A percentile compares a stretch with the other conserved stretches of the same genome.
phyloP scores from a whole-genome alignment of 2,113 vertebrate species.

The Coracopsis vasa region DNA sequence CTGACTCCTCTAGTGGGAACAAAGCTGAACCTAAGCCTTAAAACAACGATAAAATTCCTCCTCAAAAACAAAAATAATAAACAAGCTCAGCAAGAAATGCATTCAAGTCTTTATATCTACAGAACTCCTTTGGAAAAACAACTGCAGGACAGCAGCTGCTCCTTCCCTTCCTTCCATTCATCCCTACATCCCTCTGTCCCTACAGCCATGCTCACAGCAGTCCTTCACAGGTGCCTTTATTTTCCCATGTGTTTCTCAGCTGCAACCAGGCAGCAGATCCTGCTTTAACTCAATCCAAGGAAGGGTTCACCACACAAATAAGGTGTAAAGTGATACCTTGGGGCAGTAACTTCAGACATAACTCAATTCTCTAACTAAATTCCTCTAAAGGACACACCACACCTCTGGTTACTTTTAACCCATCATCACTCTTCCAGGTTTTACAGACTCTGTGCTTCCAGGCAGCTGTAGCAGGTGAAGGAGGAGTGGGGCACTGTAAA shows the following conservation, averaged over 20 bases:
- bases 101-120: not conserved
- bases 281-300: not conserved
- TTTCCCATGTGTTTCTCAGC: not conserved
- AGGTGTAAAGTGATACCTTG: not conserved
- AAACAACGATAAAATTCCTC: not conserved
- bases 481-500: not conserved
- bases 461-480: not conserved
- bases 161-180: not conserved
- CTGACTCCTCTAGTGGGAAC: not conserved
- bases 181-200: not conserved
- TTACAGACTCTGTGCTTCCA: not conserved
- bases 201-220: not conserved
- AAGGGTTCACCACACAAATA: not conserved
- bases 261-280: not conserved
- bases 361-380: not conserved
- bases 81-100: slow-evolving; percentile 17
- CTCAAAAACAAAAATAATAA: not conserved
- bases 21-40: not conserved
- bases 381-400: not conserved
- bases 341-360: not conserved
- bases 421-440: not conserved
- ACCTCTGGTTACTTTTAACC: not conserved
- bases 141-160: not conserved
- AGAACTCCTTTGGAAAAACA: not conserved
- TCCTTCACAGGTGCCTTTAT: not conserved